Evolutionary conservation across 2,113 vertebrate species (phyloP), one percentile per base, ranked within the genome.

Genomic region (Leptobrachium leishanense): DNA sequence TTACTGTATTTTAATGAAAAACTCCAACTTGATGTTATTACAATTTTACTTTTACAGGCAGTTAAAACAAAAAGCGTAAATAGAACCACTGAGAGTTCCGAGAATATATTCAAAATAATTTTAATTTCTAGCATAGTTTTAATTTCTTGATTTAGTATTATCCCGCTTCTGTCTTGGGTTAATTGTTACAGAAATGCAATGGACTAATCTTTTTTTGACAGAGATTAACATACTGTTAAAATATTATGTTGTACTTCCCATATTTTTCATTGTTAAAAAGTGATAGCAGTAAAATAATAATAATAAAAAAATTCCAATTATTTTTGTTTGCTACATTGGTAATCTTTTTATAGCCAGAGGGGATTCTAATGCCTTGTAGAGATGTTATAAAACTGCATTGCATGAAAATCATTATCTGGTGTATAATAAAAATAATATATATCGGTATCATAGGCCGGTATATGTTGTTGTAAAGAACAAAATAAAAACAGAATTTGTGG

Each of bases 1-100:
- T 81, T 74, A 57, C 71, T 68, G 78, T 68, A 54, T 81, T 81
- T 81, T 74, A 81, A 81, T 81, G 13, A 81, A 68, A 81, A 67
- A 41, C 69, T 31, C 64, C 71, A 59, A 81, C 72, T 46, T 74
- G 70, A 79, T 63, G 78, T 74, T 74, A 74, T 74, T 71, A 68
- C 72, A 74, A 44, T 15, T 64, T 67, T 74, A 79, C 72, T 79
- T 31, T 79, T 79, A 81, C 78, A 81, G 41, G 72, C 72, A 10
- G 65, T 74, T 74, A 81, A 68, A 62, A 81, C 54, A 66, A 41
- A 63, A 79, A 67, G 41, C 54, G 66, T 81, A 68, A 74, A 62
- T 4, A 74, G 63, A 68, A 39, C 41, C 65, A 44, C 68, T 50
- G 65, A 12, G 39, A 20, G 53, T 68, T 57, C 57, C 40, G 50